These are phyloP conservation scores for Linnaemya vulpina DNA, from an alignment of 2,888 invertebrate genomes.

Conservation along the genomic window DNA sequence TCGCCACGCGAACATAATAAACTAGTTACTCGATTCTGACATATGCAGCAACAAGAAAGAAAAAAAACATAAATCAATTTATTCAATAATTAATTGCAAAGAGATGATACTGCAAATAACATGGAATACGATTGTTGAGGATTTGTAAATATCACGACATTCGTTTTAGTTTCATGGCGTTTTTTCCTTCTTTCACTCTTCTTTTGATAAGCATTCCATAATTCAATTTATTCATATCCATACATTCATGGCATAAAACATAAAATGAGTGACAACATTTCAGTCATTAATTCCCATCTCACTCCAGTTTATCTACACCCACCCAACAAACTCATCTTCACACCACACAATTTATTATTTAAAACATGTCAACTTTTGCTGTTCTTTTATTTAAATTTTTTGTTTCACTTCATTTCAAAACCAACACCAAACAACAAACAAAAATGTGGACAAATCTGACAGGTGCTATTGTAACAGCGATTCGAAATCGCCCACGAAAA, in stretches of 20 bases:
- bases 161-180: not conserved
- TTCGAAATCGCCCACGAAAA: constrained; percentile 67
- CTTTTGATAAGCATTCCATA: not conserved
- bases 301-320: not conserved
- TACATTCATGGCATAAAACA: too few relatives aligned
- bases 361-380: not conserved
- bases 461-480: constrained; percentile 78
- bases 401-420: constrained; percentile 19
- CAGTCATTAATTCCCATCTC: not conserved
- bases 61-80: too few relatives aligned
- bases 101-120: too few relatives aligned
- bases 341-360: not conserved
- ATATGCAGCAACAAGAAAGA: too few relatives aligned
- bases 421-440: not conserved
- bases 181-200: not conserved
- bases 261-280: too few relatives aligned
- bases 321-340: not conserved
- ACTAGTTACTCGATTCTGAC: too few relatives aligned
- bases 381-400: constrained; percentile 15
- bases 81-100: too few relatives aligned
- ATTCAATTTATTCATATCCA: not conserved
- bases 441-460: constrained; percentile 74
- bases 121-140: too few relatives aligned
- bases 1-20: too few relatives aligned
- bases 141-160: not conserved